Conservation (phyloP, 2,888 invertebrate species). For the Notodonta dromedarius region DNA sequence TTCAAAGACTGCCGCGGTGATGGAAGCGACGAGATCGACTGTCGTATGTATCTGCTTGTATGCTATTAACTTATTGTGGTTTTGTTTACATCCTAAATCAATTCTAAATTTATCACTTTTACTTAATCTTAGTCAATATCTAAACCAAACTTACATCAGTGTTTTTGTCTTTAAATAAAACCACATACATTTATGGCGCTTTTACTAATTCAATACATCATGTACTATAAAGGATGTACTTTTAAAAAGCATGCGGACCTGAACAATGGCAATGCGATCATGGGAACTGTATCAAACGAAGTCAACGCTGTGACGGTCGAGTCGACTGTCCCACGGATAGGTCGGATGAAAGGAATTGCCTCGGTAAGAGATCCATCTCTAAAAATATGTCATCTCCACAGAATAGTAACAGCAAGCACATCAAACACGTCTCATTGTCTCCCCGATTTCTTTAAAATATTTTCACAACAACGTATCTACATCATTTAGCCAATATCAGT, state of each 20-base stretch:
- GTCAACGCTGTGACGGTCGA: constrained; percentile 86
- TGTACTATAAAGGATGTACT: constrained; percentile 30
- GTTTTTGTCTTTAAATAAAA: constrained; percentile 23
- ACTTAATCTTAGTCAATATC: no score
- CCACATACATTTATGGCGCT: constrained; percentile 19
- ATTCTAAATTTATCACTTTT: no score
- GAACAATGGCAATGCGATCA: constrained; percentile 90
- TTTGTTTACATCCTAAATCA: constrained; percentile 16
- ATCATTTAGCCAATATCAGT: no score
- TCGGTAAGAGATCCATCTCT: constrained; percentile 64
- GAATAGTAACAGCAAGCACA: no score
- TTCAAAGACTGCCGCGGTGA: constrained; percentile 88
- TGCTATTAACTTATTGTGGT: constrained; percentile 26
- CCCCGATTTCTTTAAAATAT: no score
- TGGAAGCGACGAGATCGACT: constrained; percentile 85
- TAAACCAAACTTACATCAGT: no score
- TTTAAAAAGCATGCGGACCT: constrained; percentile 85
- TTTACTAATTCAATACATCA: constrained; percentile 27
- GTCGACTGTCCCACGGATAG: constrained; percentile 89
- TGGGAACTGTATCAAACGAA: constrained; percentile 86
- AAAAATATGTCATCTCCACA: constrained; percentile 11
- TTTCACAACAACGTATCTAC: no score
- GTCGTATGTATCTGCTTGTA: constrained; percentile 81
- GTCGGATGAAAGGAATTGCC: constrained; percentile 89
- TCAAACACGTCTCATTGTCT: no score